Conservation (phyloP, 2,888 invertebrate genomes). For the Nesidiocoris tenuis region DNA sequence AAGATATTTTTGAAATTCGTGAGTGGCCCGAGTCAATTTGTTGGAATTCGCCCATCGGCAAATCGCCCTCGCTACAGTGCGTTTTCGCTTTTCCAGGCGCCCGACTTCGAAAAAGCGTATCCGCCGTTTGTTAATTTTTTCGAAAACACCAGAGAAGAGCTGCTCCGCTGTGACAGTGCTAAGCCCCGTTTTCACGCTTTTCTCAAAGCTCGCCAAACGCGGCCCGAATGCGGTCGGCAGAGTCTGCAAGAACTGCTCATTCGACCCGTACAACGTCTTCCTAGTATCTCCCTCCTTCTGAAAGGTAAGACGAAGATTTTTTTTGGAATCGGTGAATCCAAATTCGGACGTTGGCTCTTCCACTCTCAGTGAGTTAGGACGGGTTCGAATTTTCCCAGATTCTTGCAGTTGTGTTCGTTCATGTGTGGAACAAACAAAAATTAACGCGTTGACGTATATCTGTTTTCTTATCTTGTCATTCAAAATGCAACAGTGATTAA, state of each 20-base stretch:
- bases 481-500: no score
- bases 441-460: no score
- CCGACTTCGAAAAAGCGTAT: constrained; percentile 88
- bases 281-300: constrained; percentile 90
- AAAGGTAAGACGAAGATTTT: constrained; percentile 66
- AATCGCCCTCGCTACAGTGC: no score
- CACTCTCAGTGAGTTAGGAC: no score
- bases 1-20: constrained; percentile 82
- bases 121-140: constrained; percentile 98
- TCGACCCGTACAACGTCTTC: constrained; percentile 94
- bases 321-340: constrained; percentile 53
- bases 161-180: constrained; percentile 84
- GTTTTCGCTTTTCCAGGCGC: constrained; percentile 58
- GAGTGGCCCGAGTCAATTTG: no score
- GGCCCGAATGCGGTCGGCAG: constrained; percentile 94
- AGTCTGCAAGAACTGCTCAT: constrained; percentile 94
- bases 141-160: constrained; percentile 92
- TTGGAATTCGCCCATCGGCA: no score
- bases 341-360: not conserved
- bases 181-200: constrained; percentile 97
- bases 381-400: no score
- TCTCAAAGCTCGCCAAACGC: constrained; percentile 90
- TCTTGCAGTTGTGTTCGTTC: no score
- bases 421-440: no score
- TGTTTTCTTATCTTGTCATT: no score